Percentiles rank a stretch among this genome's conserved stretches.
phyloP scores from a whole-genome alignment of 1,140 invertebrate species.

The Zaprionus inermis region DNA sequence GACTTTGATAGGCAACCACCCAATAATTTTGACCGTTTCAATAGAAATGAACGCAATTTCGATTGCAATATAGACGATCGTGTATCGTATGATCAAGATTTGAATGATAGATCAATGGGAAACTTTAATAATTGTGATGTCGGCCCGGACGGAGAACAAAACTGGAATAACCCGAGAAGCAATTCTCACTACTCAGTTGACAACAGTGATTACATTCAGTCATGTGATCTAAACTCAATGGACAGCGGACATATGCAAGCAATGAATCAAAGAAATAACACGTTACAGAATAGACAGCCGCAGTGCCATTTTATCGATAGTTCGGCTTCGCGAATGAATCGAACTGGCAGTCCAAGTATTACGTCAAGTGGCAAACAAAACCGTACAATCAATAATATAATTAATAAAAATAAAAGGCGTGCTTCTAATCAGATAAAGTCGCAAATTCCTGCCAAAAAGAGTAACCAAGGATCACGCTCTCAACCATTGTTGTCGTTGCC shows the following conservation, averaged over 20 bases:
- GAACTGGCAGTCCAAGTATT: not conserved
- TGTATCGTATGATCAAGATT: conserved; percentile 11
- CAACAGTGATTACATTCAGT: not conserved
- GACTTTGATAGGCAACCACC: not conserved
- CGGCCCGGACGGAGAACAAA: not conserved
- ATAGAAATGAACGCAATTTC: conserved; percentile 3
- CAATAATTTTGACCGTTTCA: not conserved
- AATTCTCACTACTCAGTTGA: not conserved
- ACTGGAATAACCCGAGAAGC: conserved; percentile 9
- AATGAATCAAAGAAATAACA: not conserved
- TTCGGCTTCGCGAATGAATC: not conserved
- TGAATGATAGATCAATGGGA: conserved; percentile 14
- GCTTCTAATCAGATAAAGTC: not conserved
- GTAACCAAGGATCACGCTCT: too few species aligned
- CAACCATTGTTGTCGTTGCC: not conserved
- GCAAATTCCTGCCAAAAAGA: not conserved
- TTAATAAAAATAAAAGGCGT: not conserved
- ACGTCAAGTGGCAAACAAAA: not conserved
- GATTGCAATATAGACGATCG: conserved; percentile 23
- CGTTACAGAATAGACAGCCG: not conserved
- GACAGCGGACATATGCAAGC: not conserved
- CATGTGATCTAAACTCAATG: not conserved
- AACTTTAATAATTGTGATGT: not conserved
- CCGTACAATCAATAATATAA: not conserved
- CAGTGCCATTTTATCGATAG: not conserved